phyloP scores from a whole-genome alignment of 1,140 invertebrate genomes.

The Bombus haemorrhoidalis region DNA sequence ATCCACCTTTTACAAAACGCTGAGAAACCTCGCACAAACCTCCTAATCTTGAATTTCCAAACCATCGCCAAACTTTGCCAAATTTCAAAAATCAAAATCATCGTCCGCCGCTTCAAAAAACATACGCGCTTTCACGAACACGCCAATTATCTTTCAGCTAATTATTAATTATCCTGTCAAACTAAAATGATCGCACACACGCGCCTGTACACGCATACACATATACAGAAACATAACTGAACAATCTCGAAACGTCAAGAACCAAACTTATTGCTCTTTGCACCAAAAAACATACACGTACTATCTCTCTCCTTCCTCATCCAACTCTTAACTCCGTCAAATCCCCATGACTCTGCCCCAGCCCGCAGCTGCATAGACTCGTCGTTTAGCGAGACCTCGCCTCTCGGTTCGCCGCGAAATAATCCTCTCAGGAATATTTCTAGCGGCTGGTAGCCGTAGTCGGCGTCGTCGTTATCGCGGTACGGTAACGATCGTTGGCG shows the following conservation, averaged over 20 bases:
- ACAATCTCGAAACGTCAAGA: no score
- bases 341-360: background rate
- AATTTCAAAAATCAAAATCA: background rate
- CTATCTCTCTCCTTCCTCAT: no score
- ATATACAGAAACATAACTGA: no score
- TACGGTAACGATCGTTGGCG: slow-evolving; percentile 67
- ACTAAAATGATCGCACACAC: no score
- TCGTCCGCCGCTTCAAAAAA: background rate
- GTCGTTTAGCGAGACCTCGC: background rate
- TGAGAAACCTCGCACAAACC: no score
- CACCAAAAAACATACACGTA: no score
- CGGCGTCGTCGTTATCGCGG: slow-evolving; percentile 62
- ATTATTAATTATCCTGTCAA: no score
- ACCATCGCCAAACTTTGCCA: background rate
- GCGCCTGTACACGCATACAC: no score
- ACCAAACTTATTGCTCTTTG: no score
- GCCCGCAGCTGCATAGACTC: background rate
- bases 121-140: background rate
- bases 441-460: slow-evolving; percentile 60
- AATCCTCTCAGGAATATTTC: slow-evolving; percentile 68
- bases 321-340: background rate
- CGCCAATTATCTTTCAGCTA: no score
- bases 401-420: slow-evolving; percentile 44
- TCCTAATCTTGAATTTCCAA: background rate
- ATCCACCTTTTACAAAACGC: no score